Base-by-base conservation (phyloP, 2,888 invertebrate species). In the Xestia rhomboidea region DNA sequence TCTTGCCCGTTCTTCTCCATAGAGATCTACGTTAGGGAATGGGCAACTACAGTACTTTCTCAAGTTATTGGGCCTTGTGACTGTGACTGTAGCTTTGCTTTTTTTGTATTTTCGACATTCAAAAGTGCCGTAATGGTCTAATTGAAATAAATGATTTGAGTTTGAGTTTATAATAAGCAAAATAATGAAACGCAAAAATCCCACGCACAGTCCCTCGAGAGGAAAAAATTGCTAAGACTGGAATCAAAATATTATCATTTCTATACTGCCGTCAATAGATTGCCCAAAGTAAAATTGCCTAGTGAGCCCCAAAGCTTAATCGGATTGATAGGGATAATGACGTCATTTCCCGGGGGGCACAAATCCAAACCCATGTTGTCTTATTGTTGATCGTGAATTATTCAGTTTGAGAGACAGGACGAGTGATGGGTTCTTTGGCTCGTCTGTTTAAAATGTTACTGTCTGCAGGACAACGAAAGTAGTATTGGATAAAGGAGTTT, bases 241-340 rank as follows among this genome's bases (percentile, higher is more conserved):
- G 11, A 79, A 82, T 84, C 67, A 84, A 84, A 76, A 85, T 30
- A 81, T 81, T 70, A 66, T 84, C 72, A 34, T 69, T 82, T 66
- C 49, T 27, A 60, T 82, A 44, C 41, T 30, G 64, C 21, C 60
- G 46, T 46, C 76, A 73, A 79, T 82, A 77, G 74, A 79, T 86
- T 57, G 63, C 30, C 63, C 49, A 77, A 86, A 86, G 77, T 86
- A 83, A 83, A 86, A 86, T 85, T 85, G 86, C 74, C 57, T 85
- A 54, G 86, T 71, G 85, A 70, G 38, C 76, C 66, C 86, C 68
- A 27, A 73, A 74, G 86, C 80, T 71, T 86, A 85, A 86, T 85
- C 80, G 80, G 75, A 85, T 83, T 83, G 83, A 80, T 86, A 66
- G 75, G 66, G 73, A 86, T 85, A 85, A 86, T 83, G 71, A 83